Conservation (phyloP, 2,797 vertebrate genomes). For the Takifugu rubripes region DNA sequence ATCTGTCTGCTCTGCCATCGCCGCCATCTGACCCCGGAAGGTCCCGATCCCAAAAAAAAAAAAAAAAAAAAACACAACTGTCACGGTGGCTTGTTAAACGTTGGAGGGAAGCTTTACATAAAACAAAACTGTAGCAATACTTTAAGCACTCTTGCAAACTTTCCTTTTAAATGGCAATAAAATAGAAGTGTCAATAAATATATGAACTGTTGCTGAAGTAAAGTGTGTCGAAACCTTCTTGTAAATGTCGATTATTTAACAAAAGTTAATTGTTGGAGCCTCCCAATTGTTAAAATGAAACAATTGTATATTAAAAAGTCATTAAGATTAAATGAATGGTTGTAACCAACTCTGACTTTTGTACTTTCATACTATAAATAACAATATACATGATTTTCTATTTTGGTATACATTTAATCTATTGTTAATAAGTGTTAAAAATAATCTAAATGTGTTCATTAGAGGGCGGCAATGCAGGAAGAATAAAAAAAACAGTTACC, state of each 20-base stretch:
- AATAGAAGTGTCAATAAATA: slow-evolving; percentile 59
- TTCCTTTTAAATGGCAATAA: slow-evolving; percentile 70
- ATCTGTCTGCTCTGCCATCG: too few relatives aligned
- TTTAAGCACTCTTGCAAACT: slow-evolving; percentile 61
- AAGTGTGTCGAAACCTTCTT: slow-evolving; percentile 62
- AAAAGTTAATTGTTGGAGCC: slow-evolving; percentile 47
- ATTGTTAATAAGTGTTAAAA: too few relatives aligned
- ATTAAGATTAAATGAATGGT: slow-evolving; percentile 62
- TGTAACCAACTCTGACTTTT: slow-evolving; percentile 21
- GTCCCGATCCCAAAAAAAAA: slow-evolving; percentile 45
- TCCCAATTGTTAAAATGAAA: slow-evolving; percentile 57
- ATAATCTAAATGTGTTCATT: too few relatives aligned
- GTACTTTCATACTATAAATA: too few relatives aligned
- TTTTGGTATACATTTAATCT: too few relatives aligned
- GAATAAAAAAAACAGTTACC: too few relatives aligned
- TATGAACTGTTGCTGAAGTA: slow-evolving; percentile 62
- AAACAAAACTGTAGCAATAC: slow-evolving; percentile 70
- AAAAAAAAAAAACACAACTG: slow-evolving; percentile 19
- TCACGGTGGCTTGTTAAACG: slow-evolving; percentile 38
- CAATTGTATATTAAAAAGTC: slow-evolving; percentile 41
- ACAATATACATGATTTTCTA: too few relatives aligned
- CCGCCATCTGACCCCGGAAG: slow-evolving; percentile 7
- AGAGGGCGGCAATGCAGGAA: too few relatives aligned
- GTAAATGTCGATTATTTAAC: slow-evolving; percentile 63
- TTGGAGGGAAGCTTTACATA: slow-evolving; percentile 47